Evolutionary conservation across 1,140 invertebrate genomes (phyloP), one percentile per base, ranked within the genome.

Genomic region (Habropoda laboriosa): DNA sequence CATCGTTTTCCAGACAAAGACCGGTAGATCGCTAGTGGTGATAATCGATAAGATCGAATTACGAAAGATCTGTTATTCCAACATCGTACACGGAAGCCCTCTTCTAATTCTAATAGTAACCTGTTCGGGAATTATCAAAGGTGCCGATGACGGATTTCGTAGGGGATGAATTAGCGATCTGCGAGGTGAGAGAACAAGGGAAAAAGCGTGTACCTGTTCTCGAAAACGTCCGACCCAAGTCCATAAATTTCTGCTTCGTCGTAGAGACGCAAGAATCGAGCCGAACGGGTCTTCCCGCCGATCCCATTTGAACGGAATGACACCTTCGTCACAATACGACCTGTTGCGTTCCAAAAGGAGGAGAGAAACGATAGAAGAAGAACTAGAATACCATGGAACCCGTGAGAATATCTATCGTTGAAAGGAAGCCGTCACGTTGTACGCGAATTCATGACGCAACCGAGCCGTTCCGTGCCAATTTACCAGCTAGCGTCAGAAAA

Each of bases 341-440:
- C 89, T 90, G 88, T 90, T 90, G 83, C 87, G 80, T 81, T 68
- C 47, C 45, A 76, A 45, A 49, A 67, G 38, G 42, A 76, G 61
- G 77, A 75, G 79, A 70, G 60, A 53, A 63, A 58, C 45, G 27
- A 16, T 1, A 49, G 42, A 63, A 60, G 32, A 40, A 58, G 47
- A 64, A 57, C 24, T 16, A 42, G 53, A 53, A 42, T 27, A 82
- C 42, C 40, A 38, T n/a, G 21, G 53, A 60, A 75, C 73, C 81
- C 89, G 90, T 91, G 90, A 90, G 90, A 91, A 91, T 85, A 55
- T 87, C 76, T 45, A 71, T 12, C 45, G 85, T 84, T 91, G 90
- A 91, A 91, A 91, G 90, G 81, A 35, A 78, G 80, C 88, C 90
- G 88, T 82, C 83, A 78, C 86, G 90, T 89, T 90, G 87, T 91